Percentiles rank a stretch among this genome's conserved stretches.
Conservation (phyloP, 2,113 vertebrate species). For the Pteronura brasiliensis region DNA sequence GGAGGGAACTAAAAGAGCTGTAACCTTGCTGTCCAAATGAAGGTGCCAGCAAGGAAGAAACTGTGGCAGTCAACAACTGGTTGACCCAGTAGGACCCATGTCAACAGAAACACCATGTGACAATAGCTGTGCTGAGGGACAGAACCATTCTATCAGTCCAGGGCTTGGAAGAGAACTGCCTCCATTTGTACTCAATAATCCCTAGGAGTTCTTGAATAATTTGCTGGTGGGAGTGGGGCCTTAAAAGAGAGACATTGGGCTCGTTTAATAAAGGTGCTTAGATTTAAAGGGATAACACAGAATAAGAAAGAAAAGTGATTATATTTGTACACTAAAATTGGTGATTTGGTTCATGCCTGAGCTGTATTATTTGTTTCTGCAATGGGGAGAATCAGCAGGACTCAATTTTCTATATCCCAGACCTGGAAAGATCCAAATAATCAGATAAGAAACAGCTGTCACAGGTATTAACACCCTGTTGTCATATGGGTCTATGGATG, state of each 20-base stretch:
- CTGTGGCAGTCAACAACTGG: fast-evolving
- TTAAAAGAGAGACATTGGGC: neutral
- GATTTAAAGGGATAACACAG: neutral
- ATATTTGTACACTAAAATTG: neutral
- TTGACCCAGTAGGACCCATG: fast-evolving
- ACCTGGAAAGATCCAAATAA: neutral
- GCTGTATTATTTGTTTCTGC: neutral
- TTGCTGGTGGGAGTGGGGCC: neutral
- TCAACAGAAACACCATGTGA: neutral
- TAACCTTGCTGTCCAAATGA: neutral
- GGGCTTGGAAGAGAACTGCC: neutral
- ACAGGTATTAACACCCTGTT: too few species aligned
- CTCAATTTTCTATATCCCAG: neutral
- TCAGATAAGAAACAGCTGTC: neutral
- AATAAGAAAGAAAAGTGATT: neutral
- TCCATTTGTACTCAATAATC: neutral
- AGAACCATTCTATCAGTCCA: neutral
- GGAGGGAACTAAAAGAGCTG: neutral
- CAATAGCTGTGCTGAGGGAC: neutral
- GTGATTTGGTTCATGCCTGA: neutral
- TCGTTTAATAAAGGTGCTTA: neutral
- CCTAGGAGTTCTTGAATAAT: neutral
- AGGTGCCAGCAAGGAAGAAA: neutral
- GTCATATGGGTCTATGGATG: neutral
- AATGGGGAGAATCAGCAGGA: neutral